These are phyloP conservation scores for Heliconius ismenius DNA, from an alignment of 2,888 invertebrate species.

Conservation along the genomic window DNA sequence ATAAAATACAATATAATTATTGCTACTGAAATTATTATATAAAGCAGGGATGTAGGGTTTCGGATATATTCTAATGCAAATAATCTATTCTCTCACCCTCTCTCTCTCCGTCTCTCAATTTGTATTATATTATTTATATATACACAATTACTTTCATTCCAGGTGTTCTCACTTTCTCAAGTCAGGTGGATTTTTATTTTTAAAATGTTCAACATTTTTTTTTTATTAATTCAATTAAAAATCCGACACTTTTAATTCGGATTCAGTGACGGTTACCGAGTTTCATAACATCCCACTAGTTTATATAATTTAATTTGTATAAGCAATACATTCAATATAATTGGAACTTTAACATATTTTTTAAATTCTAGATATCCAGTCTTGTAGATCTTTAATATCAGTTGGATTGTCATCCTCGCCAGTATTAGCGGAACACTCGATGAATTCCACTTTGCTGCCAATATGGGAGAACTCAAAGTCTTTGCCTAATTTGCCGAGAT, in stretches of 20 bases:
- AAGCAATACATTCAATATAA: slow-evolving; percentile 1
- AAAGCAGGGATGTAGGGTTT: background rate
- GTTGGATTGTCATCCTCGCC: slow-evolving; percentile 82
- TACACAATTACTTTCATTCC: no score
- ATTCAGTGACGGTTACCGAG: background rate
- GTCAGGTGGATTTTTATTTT: no score
- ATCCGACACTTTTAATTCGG: background rate
- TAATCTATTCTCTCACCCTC: no score
- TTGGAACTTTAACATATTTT: background rate
- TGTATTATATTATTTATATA: no score
- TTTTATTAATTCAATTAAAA: no score
- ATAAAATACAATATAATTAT: background rate
- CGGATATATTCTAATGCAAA: background rate
- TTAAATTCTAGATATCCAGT: slow-evolving; percentile 87
- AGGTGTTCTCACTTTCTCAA: no score
- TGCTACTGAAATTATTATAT: background rate
- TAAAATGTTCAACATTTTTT: no score
- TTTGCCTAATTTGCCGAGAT: slow-evolving; percentile 88
- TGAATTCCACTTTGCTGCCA: slow-evolving; percentile 85
- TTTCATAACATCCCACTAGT: no score
- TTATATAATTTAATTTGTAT: background rate
- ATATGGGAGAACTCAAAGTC: slow-evolving; percentile 93
- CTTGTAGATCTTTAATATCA: slow-evolving; percentile 84
- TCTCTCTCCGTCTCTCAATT: no score
- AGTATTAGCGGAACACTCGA: slow-evolving; percentile 83